Conservation (phyloP, 30 jellyfish, hydroid and myxozoan genomes). For the Phacellophora camtschatica region DNA sequence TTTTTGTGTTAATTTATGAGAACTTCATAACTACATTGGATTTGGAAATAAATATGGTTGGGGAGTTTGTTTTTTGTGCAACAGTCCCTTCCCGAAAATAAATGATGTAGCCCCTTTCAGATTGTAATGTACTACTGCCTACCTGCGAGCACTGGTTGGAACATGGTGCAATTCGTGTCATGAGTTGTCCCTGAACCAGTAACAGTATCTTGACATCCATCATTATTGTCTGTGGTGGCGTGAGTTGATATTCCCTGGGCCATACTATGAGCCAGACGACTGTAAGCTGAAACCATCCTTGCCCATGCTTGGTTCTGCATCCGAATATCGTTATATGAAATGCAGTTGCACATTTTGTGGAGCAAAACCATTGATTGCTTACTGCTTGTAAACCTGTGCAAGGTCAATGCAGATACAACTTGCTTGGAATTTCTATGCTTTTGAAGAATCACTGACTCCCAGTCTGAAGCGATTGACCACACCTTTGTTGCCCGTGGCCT, state of each 20-base stretch:
- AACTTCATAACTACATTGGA: too few species aligned
- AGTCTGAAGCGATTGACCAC: slow-evolving; percentile 46
- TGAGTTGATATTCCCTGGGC: slow-evolving; percentile 42
- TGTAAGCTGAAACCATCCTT: slow-evolving; percentile 23
- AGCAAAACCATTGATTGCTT: slow-evolving; percentile 28
- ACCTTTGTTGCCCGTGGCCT: slow-evolving; percentile 27
- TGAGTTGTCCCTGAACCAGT: slow-evolving; percentile 51
- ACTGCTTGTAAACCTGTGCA: slow-evolving; percentile 33
- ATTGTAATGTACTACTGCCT: neutral
- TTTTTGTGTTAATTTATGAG: too few species aligned
- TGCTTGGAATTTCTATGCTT: slow-evolving; percentile 11
- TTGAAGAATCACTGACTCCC: slow-evolving; percentile 30
- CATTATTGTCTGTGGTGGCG: slow-evolving; percentile 49
- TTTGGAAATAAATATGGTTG: too few species aligned
- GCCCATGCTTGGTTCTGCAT: slow-evolving; percentile 57
- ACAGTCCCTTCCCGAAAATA: too few species aligned
- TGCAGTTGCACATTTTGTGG: slow-evolving; percentile 46
- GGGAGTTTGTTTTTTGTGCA: too few species aligned
- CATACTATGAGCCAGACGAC: neutral
- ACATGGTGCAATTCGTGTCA: slow-evolving; percentile 48
- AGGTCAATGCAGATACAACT: slow-evolving; percentile 32
- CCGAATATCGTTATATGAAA: slow-evolving; percentile 36
- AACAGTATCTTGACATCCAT: slow-evolving; percentile 11
- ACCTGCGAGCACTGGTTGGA: slow-evolving; percentile 48
- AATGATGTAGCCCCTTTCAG: too few species aligned